A percentile compares a stretch with the other conserved stretches of the same genome.
These are phyloP conservation scores for Hanleya hanleyi DNA, from an alignment of 2,888 invertebrate species.

Conservation along the genomic window DNA sequence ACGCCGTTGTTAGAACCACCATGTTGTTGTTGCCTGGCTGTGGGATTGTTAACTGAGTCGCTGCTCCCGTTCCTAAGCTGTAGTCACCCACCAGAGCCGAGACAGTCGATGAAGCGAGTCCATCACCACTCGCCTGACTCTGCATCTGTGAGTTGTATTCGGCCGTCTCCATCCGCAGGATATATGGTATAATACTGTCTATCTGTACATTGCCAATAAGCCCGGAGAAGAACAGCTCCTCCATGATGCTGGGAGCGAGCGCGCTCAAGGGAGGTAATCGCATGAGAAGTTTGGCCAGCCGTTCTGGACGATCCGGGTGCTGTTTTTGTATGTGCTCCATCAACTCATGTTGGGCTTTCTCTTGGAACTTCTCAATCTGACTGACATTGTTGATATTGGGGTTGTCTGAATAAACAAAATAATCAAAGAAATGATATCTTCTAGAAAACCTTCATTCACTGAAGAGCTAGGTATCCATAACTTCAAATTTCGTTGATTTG, in stretches of 20 bases:
- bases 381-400: conserved; percentile 75
- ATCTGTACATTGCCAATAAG: conserved; percentile 95
- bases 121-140: too few species aligned
- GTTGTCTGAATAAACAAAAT: conserved; percentile 77
- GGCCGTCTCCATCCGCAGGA: conserved; percentile 80
- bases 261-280: conserved; percentile 72
- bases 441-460: too few species aligned
- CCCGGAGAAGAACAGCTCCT: conserved; percentile 95
- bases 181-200: conserved; percentile 93
- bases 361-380: conserved; percentile 79
- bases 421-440: too few species aligned
- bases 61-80: background rate
- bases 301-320: conserved; percentile 80
- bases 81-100: background rate
- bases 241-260: conserved; percentile 86
- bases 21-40: background rate
- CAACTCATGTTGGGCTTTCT: conserved; percentile 79
- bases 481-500: too few species aligned
- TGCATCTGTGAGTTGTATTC: conserved; percentile 69
- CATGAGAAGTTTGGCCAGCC: conserved; percentile 91
- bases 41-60: background rate
- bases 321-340: conserved; percentile 29
- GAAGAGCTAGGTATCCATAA: too few species aligned
- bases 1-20: background rate
- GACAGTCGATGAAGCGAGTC: background rate